These are phyloP conservation scores for Corynorhinus townsendii DNA, from an alignment of 2,113 vertebrate species.

Conservation along the genomic window DNA sequence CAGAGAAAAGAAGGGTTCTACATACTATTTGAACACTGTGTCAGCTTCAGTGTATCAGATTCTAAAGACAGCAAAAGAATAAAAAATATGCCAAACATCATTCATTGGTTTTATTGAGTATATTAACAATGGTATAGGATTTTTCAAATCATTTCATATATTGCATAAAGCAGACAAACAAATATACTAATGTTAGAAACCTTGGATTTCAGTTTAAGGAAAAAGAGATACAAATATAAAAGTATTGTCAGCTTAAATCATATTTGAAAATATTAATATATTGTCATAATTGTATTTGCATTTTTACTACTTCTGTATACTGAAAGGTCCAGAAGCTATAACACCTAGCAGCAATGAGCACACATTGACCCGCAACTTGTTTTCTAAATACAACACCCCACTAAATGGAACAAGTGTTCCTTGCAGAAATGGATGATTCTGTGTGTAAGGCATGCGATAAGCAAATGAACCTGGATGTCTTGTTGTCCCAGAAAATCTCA, in stretches of 20 bases:
- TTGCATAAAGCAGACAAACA: background rate
- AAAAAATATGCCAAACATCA: background rate
- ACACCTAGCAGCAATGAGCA: background rate
- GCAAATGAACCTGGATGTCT: background rate
- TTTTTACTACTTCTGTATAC: background rate
- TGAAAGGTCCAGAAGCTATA: background rate
- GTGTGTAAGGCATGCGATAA: background rate
- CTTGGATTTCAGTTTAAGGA: background rate
- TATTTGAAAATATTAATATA: background rate
- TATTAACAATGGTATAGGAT: background rate
- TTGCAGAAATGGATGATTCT: background rate
- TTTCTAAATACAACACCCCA: background rate
- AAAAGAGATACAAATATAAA: background rate
- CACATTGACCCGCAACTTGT: accelerated
- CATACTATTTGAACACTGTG: accelerated
- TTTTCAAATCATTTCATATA: background rate
- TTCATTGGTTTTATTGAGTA: background rate
- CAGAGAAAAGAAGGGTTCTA: background rate
- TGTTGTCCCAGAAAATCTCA: background rate
- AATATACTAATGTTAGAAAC: background rate
- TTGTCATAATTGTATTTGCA: background rate
- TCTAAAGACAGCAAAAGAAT: background rate
- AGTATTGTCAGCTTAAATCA: background rate
- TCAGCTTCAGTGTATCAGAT: background rate
- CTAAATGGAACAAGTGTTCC: no score